Conservation (phyloP, 2,888 invertebrate genomes). For the Cordilura impudica region DNA sequence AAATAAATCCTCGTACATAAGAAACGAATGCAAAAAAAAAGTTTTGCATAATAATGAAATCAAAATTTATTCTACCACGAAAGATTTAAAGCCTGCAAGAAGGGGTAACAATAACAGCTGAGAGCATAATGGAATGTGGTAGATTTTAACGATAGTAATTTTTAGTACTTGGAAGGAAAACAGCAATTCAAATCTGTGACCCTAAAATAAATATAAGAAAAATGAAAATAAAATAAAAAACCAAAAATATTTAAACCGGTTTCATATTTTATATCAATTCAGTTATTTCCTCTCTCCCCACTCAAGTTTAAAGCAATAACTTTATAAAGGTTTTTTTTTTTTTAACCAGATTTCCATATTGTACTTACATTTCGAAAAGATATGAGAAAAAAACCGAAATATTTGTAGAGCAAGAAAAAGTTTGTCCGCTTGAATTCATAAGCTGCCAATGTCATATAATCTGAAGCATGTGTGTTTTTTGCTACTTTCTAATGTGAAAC, state of each 20-base stretch:
- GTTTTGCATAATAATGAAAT: conserved; percentile 60
- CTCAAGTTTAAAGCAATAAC: conserved; percentile 20
- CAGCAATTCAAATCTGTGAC: conserved; percentile 61
- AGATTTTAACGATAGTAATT: conserved; percentile 50
- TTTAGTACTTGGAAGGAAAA: conserved; percentile 45
- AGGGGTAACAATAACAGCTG: conserved; percentile 8
- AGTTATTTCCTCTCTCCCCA: not conserved
- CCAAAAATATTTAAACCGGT: conserved; percentile 56
- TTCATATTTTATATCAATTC: conserved; percentile 45
- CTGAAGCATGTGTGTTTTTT: conserved; percentile 40
- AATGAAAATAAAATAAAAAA: conserved; percentile 36
- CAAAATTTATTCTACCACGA: conserved; percentile 42
- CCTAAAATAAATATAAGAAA: conserved; percentile 38
- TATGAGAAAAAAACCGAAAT: not conserved
- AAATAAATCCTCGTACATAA: conserved; percentile 45
- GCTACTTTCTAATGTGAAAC: not conserved
- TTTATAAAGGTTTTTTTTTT: not conserved
- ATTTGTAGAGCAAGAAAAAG: not conserved
- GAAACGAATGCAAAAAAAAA: conserved; percentile 5
- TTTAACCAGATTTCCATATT: conserved; percentile 31
- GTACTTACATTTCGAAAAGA: conserved; percentile 1
- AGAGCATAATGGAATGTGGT: conserved; percentile 17
- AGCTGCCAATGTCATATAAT: conserved; percentile 49
- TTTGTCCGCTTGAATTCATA: conserved; percentile 44
- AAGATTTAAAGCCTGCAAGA: conserved; percentile 16